phyloP scores from a whole-genome alignment of 2,113 vertebrate genomes.

The Crotalus viridis region DNA sequence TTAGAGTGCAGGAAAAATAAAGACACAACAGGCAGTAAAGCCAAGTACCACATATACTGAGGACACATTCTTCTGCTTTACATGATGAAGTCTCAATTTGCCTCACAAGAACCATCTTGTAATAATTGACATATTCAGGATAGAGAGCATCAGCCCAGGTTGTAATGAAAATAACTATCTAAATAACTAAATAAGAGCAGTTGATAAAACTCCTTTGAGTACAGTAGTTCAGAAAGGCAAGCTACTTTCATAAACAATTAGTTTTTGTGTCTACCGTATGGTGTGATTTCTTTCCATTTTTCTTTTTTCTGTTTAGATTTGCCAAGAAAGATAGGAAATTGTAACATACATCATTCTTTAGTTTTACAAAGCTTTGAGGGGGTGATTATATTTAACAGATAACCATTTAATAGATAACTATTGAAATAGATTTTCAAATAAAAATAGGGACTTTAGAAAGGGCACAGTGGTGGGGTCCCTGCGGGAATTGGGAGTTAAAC shows the following conservation, averaged over 20 bases:
- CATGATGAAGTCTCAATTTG: background rate
- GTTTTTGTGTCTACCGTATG: background rate
- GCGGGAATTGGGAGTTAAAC: background rate
- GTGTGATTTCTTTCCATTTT: background rate
- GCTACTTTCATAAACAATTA: background rate
- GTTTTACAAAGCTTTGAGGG: background rate
- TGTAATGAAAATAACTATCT: background rate
- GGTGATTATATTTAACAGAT: background rate
- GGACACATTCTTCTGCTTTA: background rate
- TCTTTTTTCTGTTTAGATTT: background rate
- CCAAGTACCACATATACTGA: background rate
- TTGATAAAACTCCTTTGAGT: background rate
- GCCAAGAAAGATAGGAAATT: background rate
- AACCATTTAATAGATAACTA: background rate
- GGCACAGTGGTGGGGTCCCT: background rate
- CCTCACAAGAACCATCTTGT: background rate
- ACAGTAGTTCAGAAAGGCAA: background rate
- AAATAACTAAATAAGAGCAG: background rate
- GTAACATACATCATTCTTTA: background rate
- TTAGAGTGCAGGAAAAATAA: background rate
- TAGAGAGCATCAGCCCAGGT: background rate
- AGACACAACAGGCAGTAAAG: background rate
- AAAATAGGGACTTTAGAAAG: background rate
- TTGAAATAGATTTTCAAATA: background rate
- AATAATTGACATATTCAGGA: background rate